phyloP scores from a whole-genome alignment of 2,888 invertebrate species.

The Noctua janthe region DNA sequence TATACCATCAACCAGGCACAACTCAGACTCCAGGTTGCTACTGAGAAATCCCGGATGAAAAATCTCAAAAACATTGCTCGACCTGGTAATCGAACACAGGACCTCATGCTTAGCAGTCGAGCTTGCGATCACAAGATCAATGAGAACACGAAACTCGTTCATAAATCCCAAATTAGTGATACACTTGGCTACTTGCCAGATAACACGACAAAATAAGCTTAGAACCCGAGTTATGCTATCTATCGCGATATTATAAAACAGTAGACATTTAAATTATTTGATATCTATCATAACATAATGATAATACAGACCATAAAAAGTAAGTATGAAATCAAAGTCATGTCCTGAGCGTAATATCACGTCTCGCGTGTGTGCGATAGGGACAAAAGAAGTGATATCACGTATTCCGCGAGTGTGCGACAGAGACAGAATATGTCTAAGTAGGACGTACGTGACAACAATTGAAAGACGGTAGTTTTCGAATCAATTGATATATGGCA shows the following conservation, averaged over 20 bases:
- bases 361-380: slow-evolving; percentile 51
- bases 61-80: neutral
- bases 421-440: slow-evolving; percentile 59
- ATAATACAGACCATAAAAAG: slow-evolving; percentile 41
- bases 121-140: neutral
- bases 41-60: too few species aligned
- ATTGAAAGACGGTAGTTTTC: slow-evolving; percentile 50
- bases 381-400: slow-evolving; percentile 43
- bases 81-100: too few species aligned
- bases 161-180: neutral
- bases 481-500: slow-evolving; percentile 16
- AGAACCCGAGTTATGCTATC: neutral
- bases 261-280: neutral
- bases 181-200: neutral
- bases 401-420: slow-evolving; percentile 42
- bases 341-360: slow-evolving; percentile 7
- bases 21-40: too few species aligned
- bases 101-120: too few species aligned
- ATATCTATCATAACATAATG: neutral
- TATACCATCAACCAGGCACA: too few species aligned
- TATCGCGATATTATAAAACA: neutral
- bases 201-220: neutral
- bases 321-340: slow-evolving; percentile 31
- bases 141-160: neutral
- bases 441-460: slow-evolving; percentile 66